Percentiles rank a stretch among this genome's conserved stretches.
These are phyloP conservation scores for Drosophila meridionalis DNA, from an alignment of 2,888 invertebrate species.

Conservation along the genomic window DNA sequence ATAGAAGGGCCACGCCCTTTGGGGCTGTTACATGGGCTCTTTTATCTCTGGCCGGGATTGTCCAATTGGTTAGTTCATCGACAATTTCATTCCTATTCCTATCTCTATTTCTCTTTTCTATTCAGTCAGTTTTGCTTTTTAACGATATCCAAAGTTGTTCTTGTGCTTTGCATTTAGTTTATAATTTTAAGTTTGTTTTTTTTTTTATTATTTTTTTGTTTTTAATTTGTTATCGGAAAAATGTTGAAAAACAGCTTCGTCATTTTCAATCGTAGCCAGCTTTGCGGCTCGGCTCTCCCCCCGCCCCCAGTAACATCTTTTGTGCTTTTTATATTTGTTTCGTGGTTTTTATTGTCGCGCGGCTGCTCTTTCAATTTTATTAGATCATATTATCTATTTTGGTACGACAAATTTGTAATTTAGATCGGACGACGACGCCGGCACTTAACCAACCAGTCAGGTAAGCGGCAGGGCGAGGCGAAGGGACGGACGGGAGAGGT, in stretches of 20 bases:
- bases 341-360: constrained; percentile 71
- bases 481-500: not conserved
- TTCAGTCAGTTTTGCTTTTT: constrained; percentile 8
- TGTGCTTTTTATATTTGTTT: constrained; percentile 46
- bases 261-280: constrained; percentile 19
- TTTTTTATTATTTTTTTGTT: constrained; percentile 9
- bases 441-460: constrained; percentile 34
- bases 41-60: not conserved
- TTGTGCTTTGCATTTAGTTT: constrained; percentile 31
- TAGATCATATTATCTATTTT: constrained; percentile 80
- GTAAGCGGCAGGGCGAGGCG: not conserved
- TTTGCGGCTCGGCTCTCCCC: not conserved
- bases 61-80: constrained; percentile 1
- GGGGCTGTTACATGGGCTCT: constrained; percentile 21
- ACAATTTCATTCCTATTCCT: constrained; percentile 17
- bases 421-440: constrained; percentile 61
- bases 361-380: constrained; percentile 76
- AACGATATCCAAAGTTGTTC: constrained; percentile 9
- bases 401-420: constrained; percentile 78
- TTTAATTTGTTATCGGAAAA: constrained; percentile 55
- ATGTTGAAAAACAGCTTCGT: constrained; percentile 48
- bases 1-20: constrained; percentile 38
- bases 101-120: constrained; percentile 8
- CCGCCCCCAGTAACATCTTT: constrained; percentile 7
- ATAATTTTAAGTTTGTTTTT: constrained; percentile 15